Conservation (phyloP, 2,797 vertebrate genomes). For the Taenioides sp. region DNA sequence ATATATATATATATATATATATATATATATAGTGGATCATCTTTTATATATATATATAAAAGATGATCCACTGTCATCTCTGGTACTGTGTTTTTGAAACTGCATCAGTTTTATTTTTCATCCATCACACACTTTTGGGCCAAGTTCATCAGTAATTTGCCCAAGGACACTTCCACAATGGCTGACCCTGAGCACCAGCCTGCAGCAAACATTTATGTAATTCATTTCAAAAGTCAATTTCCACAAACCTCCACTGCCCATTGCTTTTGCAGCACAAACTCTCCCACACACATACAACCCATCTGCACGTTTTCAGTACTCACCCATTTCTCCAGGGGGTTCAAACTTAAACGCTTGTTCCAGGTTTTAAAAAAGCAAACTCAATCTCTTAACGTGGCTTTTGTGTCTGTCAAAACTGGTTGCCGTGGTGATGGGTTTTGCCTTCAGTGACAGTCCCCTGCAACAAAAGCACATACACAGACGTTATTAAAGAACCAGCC, state of each 20-base stretch:
- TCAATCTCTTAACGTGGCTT: constrained; percentile 67
- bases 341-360: constrained; percentile 28
- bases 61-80: neutral
- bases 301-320: neutral
- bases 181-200: constrained; percentile 5
- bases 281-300: constrained; percentile 2
- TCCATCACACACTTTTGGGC: neutral
- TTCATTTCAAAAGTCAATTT: constrained; percentile 6
- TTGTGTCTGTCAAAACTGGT: constrained; percentile 69
- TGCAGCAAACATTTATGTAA: neutral
- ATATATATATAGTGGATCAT: too few relatives aligned
- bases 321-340: constrained; percentile 14
- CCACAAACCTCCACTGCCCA: neutral
- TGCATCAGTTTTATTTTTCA: neutral
- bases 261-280: neutral
- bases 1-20: too few relatives aligned
- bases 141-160: neutral
- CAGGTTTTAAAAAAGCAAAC: constrained; percentile 48
- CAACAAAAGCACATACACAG: constrained; percentile 13
- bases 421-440: constrained; percentile 73
- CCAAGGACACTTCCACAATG: neutral
- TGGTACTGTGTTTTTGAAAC: neutral
- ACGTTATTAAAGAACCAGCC: neutral
- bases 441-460: constrained; percentile 58
- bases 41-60: too few relatives aligned